phyloP scores from a whole-genome alignment of 2,888 invertebrate species.

The Coleophora deauratella region DNA sequence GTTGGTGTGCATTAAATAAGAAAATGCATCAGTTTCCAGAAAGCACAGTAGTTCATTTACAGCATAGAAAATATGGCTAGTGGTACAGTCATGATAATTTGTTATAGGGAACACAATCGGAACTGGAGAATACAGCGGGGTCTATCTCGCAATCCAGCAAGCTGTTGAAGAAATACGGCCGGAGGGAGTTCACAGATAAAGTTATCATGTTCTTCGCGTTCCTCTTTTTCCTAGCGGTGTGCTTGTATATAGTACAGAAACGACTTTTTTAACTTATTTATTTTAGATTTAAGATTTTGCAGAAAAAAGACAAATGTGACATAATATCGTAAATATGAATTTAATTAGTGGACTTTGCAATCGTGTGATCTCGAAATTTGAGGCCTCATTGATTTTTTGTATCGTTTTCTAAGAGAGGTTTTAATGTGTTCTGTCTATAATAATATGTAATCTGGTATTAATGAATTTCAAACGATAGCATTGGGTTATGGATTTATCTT shows the following conservation, averaged over 20 bases:
- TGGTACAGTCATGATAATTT: constrained; percentile 4
- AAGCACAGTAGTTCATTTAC: too few relatives aligned
- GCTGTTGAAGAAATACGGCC: constrained; percentile 92
- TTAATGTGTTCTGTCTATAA: too few relatives aligned
- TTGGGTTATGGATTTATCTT: too few relatives aligned
- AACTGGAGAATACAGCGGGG: constrained; percentile 89
- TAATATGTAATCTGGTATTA: too few relatives aligned
- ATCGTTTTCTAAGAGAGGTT: not conserved
- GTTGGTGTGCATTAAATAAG: too few relatives aligned
- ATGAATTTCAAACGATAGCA: too few relatives aligned
- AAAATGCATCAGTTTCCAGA: too few relatives aligned
- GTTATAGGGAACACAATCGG: constrained; percentile 81
- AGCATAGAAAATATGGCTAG: too few relatives aligned
- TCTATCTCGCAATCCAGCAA: constrained; percentile 92
- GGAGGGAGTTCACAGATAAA: constrained; percentile 96
- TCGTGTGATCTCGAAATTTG: too few relatives aligned
- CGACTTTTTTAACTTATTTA: constrained; percentile 77
- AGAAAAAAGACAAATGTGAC: too few relatives aligned
- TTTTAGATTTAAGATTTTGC: not conserved
- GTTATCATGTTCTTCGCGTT: constrained; percentile 90
- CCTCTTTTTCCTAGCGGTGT: constrained; percentile 90
- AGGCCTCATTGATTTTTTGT: not conserved
- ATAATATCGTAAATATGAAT: not conserved
- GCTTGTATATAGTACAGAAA: constrained; percentile 94
- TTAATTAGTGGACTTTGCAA: not conserved